A percentile compares a stretch with the other conserved stretches of the same genome.
These are phyloP conservation scores for Ceyx erithaca DNA, from an alignment of 2,797 vertebrate species.

Conservation along the genomic window DNA sequence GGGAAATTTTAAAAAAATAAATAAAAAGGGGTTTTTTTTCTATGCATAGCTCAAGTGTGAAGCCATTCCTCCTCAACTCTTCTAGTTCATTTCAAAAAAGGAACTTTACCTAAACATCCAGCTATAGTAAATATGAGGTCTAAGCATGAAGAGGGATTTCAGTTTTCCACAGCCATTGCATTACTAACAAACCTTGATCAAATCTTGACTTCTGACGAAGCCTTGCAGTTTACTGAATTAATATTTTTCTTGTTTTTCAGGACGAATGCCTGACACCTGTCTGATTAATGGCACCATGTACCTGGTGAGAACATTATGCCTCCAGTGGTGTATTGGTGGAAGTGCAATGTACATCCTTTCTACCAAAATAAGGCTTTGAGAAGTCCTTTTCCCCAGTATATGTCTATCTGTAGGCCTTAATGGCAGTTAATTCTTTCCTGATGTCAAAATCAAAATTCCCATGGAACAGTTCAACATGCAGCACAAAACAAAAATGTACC, in stretches of 20 bases:
- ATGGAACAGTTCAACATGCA: background rate
- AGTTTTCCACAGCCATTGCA: background rate
- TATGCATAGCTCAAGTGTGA: background rate
- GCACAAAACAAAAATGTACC: background rate
- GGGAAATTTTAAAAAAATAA: background rate
- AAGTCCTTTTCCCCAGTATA: background rate
- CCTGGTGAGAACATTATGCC: constrained; percentile 70
- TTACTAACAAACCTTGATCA: background rate
- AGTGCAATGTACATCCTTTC: background rate
- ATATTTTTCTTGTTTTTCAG: constrained; percentile 48
- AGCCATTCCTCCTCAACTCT: background rate
- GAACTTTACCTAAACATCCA: background rate
- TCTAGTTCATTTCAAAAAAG: background rate
- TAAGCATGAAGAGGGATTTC: background rate
- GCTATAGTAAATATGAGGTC: background rate
- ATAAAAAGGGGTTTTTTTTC: background rate
- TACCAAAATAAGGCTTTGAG: background rate
- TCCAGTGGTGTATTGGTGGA: background rate
- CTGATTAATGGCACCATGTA: constrained; percentile 73
- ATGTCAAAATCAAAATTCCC: background rate
- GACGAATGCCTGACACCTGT: constrained; percentile 73
- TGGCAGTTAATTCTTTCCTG: background rate
- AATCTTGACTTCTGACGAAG: background rate
- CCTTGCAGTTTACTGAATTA: background rate
- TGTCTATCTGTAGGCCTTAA: background rate